A percentile compares a stretch with the other conserved stretches of the same genome.
phyloP scores from a whole-genome alignment of 2,797 vertebrate species.

The Dermochelys coriacea region DNA sequence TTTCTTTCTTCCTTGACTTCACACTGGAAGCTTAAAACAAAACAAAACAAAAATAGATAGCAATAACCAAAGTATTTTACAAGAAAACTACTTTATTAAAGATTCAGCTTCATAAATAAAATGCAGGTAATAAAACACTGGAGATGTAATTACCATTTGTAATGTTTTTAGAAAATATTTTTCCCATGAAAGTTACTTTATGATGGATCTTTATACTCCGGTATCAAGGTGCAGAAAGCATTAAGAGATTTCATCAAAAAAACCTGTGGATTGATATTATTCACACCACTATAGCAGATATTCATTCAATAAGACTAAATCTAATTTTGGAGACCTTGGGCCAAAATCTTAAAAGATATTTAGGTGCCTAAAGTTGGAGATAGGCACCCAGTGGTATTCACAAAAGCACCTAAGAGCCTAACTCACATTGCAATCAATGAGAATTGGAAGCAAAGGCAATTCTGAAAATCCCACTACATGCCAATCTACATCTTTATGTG shows the following conservation, averaged over 20 bases:
- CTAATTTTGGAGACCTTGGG: not conserved
- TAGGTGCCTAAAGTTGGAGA: not conserved
- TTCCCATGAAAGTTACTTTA: not conserved
- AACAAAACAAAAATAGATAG: not conserved
- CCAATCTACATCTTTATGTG: not conserved
- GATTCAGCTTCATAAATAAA: slow-evolving; percentile 4
- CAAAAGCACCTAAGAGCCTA: not conserved
- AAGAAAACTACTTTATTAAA: not conserved
- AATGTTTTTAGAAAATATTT: not conserved
- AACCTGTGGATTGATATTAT: not conserved
- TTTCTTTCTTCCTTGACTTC: slow-evolving; percentile 4
- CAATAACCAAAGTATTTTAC: not conserved
- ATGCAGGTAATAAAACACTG: not conserved
- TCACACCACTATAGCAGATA: not conserved
- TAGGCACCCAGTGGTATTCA: not conserved
- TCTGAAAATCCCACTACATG: not conserved
- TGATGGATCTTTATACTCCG: accelerated
- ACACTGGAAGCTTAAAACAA: not conserved
- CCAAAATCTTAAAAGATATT: not conserved
- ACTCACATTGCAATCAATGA: not conserved
- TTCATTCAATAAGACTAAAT: not conserved
- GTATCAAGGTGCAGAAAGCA: slow-evolving; percentile 6
- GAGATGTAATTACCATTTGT: not conserved
- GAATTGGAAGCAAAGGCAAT: not conserved
- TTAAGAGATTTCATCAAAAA: not conserved